Conservation (phyloP, 2,113 vertebrate genomes). For the Brachyhypopomus occidentalis region DNA sequence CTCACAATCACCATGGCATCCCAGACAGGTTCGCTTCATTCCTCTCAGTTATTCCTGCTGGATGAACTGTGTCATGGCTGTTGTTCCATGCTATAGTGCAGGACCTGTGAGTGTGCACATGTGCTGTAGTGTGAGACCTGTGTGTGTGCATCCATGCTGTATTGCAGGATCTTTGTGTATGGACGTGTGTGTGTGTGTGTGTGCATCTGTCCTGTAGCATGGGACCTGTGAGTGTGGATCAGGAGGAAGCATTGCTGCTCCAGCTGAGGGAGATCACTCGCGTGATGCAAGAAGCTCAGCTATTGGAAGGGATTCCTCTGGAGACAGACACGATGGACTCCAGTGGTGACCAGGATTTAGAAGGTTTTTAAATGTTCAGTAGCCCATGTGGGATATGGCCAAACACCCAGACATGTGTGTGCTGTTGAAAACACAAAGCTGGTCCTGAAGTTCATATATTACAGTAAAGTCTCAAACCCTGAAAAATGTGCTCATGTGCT, state of each 20-base stretch:
- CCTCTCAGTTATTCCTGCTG: background rate
- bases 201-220: conserved; percentile 55
- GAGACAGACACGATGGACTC: conserved; percentile 80
- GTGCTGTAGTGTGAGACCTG: background rate
- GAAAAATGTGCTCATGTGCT: no score
- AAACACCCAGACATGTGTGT: no score
- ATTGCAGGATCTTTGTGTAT: background rate
- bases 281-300: conserved; percentile 91
- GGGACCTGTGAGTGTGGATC: conserved; percentile 80
- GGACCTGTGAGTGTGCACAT: background rate
- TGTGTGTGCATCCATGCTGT: background rate
- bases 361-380: conserved; percentile 69
- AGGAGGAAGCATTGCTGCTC: conserved; percentile 87
- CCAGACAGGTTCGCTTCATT: conserved; percentile 76
- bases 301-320: conserved; percentile 79
- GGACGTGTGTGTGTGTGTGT: background rate
- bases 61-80: no score
- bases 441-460: no score
- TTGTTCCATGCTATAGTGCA: background rate
- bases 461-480: no score
- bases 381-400: no score
- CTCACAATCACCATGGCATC: conserved; percentile 71
- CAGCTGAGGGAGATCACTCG: conserved; percentile 93
- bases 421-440: no score
- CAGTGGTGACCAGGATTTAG: conserved; percentile 80